Conservation (phyloP, 1,140 invertebrate species). For the Harlomillsia oculata region DNA sequence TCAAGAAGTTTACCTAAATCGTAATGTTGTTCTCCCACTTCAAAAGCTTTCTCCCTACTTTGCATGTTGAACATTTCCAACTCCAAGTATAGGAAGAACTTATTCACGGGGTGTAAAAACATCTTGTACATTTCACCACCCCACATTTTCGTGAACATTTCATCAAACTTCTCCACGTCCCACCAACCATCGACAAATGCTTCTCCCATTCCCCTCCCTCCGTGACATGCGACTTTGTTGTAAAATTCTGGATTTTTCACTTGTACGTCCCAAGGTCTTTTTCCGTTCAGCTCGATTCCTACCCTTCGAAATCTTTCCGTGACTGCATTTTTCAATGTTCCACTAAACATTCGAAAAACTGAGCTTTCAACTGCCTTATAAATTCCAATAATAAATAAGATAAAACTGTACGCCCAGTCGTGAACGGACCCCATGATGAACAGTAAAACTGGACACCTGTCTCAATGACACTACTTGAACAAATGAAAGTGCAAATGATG, state of each 20-base stretch:
- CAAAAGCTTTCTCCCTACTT: constrained; percentile 6
- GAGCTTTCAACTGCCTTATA: not conserved
- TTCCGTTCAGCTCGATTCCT: constrained; percentile 7
- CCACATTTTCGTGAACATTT: not conserved
- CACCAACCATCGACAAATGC: constrained; percentile 9
- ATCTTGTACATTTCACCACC: not conserved
- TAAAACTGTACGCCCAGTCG: not conserved
- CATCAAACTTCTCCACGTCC: constrained; percentile 1
- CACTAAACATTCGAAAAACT: not conserved
- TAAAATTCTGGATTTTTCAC: constrained; percentile 19
- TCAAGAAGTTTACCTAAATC: constrained; percentile 5
- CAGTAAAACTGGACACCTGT: no score
- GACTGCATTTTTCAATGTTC: not conserved
- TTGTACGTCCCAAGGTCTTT: constrained; percentile 16
- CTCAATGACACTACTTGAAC: no score
- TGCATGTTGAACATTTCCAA: constrained; percentile 20
- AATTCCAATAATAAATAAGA: not conserved
- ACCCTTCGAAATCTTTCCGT: not conserved
- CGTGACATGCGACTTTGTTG: constrained; percentile 3
- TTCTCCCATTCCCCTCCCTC: constrained; percentile 6
- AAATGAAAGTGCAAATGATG: no score
- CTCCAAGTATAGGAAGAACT: constrained; percentile 16
- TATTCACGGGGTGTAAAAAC: constrained; percentile 5
- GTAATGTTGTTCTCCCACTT: constrained; percentile 24
- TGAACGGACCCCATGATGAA: constrained; percentile 1